These are phyloP conservation scores for Scytalopus superciliaris DNA, from an alignment of 2,113 vertebrate species.

Conservation along the genomic window DNA sequence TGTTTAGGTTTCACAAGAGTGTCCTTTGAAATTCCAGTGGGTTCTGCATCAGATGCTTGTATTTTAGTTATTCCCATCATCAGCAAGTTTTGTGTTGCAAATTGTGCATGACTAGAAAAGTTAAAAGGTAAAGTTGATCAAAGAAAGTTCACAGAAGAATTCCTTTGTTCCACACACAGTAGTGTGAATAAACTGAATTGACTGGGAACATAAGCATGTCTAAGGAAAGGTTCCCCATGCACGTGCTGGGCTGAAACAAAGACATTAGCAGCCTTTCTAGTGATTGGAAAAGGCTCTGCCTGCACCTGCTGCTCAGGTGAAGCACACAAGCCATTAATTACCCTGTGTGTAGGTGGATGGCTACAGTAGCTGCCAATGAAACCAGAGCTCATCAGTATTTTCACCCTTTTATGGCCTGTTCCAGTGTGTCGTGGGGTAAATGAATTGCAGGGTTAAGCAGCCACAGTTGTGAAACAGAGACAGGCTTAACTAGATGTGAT, in stretches of 20 bases:
- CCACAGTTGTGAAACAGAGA: slow-evolving; percentile 7
- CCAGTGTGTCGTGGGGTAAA: neutral
- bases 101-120: neutral
- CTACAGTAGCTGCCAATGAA: neutral
- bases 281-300: neutral
- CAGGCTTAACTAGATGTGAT: slow-evolving; percentile 6
- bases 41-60: neutral
- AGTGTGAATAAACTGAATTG: neutral
- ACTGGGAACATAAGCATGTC: neutral
- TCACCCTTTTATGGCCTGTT: neutral
- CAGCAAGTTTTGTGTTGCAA: neutral
- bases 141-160: neutral
- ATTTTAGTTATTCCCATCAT: neutral
- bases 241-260: neutral
- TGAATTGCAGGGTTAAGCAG: neutral
- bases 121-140: neutral
- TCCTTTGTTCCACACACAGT: neutral
- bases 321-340: neutral
- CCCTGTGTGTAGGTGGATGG: neutral
- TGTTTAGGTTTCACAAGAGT: neutral
- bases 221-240: neutral
- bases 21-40: neutral
- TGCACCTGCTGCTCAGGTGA: neutral
- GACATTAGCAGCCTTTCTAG: neutral
- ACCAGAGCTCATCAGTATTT: neutral